These are phyloP conservation scores for Polymixis flavicincta DNA, from an alignment of 2,888 invertebrate species.

Conservation along the genomic window DNA sequence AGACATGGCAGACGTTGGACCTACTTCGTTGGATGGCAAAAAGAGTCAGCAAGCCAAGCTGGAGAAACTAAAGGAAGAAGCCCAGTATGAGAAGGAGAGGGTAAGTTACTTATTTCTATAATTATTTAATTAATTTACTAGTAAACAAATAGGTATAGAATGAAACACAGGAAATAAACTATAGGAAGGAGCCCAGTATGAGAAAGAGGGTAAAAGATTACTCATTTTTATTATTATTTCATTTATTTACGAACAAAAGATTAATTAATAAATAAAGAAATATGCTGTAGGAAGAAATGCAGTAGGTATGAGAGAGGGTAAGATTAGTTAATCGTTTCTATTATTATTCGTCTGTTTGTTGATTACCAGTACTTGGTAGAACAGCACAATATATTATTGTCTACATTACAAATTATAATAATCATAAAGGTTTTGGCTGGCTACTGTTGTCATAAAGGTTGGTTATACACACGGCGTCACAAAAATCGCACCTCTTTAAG, in stretches of 20 bases:
- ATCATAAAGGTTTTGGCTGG: not conserved
- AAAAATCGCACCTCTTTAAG: too few relatives aligned
- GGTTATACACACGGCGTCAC: too few relatives aligned
- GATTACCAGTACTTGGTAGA: not conserved
- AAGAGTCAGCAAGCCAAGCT: constrained; percentile 88
- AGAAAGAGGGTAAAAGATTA: not conserved
- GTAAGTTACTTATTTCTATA: constrained; percentile 79
- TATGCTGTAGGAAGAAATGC: not conserved
- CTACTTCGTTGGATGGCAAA: constrained; percentile 84
- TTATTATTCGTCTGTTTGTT: not conserved
- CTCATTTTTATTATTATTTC: not conserved
- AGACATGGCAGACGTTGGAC: constrained; percentile 89
- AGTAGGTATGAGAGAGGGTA: not conserved
- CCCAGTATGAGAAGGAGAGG: constrained; percentile 93
- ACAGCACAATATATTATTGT: not conserved
- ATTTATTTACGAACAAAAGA: not conserved
- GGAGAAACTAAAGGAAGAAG: constrained; percentile 91
- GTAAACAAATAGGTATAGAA: not conserved
- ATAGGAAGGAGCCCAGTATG: not conserved
- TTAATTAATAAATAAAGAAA: not conserved
- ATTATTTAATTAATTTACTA: not conserved
- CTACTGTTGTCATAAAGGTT: too few relatives aligned
- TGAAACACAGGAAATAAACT: not conserved
- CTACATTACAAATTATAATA: not conserved
- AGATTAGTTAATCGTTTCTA: not conserved